phyloP scores from a whole-genome alignment of 2,797 vertebrate species.

The Threskiornis aethiopicus region DNA sequence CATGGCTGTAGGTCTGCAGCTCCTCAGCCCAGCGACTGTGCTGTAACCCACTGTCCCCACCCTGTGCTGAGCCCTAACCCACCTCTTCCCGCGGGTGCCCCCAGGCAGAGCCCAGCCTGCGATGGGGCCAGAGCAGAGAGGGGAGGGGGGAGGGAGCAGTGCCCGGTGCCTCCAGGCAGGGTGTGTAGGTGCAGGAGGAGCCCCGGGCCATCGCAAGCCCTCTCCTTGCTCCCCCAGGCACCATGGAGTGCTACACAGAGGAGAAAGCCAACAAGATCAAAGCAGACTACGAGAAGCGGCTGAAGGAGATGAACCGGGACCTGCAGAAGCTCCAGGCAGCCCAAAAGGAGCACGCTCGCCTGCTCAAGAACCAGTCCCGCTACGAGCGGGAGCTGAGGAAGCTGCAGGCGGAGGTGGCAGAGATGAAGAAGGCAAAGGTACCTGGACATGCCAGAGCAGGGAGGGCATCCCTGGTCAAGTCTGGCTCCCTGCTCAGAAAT shows the following conservation, averaged over 20 bases:
- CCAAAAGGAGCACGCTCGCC: conserved; percentile 92
- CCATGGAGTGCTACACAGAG: conserved; percentile 98
- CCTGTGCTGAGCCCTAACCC: neutral
- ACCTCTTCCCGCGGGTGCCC: accelerated
- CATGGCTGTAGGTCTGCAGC: neutral
- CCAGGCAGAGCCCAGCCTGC: neutral
- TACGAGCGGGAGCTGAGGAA: conserved; percentile 96
- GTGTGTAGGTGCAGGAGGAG: neutral
- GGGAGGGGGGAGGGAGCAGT: neutral
- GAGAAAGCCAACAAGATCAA: conserved; percentile 93
- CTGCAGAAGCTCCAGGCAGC: conserved; percentile 92
- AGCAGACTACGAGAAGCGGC: conserved; percentile 92
- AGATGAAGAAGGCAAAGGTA: conserved; percentile 99
- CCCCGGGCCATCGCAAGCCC: accelerated
- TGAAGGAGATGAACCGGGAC: conserved; percentile 97
- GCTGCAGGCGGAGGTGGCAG: conserved; percentile 89
- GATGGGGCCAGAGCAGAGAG: neutral
- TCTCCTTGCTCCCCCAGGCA: conserved; percentile 75
- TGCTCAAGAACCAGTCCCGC: conserved; percentile 94
- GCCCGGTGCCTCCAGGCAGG: neutral
- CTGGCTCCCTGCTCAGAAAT: neutral
- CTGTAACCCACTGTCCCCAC: neutral
- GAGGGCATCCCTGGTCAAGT: neutral
- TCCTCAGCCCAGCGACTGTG: neutral
- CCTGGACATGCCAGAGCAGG: neutral